Evolutionary conservation across 92 coral and sea anemone genomes (phyloP), one percentile per base, ranked within the genome.

Genomic region (Zoanthus solanderi): DNA sequence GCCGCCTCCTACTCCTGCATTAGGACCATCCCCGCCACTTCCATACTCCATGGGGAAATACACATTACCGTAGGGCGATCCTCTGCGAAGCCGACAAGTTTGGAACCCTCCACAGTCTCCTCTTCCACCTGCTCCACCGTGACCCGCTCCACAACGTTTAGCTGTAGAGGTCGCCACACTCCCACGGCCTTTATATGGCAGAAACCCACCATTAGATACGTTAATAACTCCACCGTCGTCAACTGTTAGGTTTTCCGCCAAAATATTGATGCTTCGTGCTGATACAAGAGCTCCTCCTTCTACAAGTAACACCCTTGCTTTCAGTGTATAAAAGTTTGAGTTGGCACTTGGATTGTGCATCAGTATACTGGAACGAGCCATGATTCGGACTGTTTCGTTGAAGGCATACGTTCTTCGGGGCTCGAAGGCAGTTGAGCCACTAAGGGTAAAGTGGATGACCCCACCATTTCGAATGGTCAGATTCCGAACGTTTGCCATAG

Each of bases 1-100:
- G 8, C 95, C 95, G 30, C 95, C 95, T n/a, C 95, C 95, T 46
- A 89, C 44, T 61, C 95, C 95, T 6, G 92, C 95, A n/a, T 14
- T 23, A 37, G 69, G 68, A 72, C 95, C 83, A 57, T 88, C 90
- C 48, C 93, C 93, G 76, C 95, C 95, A 45, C 93, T 90, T 8
- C 95, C 95, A 76, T 90, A 93, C 78, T 90, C 90, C 16, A 84
- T 12, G 14, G 95, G 95, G 17, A 52, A 67, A 54, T 90, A 87
- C 88, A 78, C 61, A 67, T 90, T 88, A 15, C 95, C 95, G 73
- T 93, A 93, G 2, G 95, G 90, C 79, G 54, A 30, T 50, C 95
- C 95, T 37, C 83, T 88, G 0, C 76, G 85, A 18, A 93, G 78
- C 30, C 91, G 93, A 50, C 95, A 93, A 5, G 93, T 90, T 66